These are phyloP conservation scores for Aeoliscus strigatus DNA, from an alignment of 2,797 vertebrate species.

Conservation along the genomic window DNA sequence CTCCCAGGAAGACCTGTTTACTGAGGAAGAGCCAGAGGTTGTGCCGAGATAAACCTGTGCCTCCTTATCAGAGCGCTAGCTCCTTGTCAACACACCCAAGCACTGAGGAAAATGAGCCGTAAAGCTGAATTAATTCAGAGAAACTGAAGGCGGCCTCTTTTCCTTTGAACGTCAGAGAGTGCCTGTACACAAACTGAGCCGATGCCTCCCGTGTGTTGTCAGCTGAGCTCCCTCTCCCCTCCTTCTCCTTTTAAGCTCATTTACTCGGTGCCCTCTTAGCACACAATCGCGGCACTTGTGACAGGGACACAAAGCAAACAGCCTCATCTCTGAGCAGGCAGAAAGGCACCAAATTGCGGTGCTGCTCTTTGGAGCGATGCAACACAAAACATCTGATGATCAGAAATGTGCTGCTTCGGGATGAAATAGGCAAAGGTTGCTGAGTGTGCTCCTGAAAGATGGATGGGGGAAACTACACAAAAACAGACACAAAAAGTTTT, in stretches of 20 bases:
- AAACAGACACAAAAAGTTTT: conserved; percentile 10
- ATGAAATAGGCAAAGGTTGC: conserved; percentile 10
- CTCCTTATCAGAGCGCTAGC: conserved; percentile 50
- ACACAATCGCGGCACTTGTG: conserved; percentile 37
- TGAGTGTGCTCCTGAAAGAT: neutral
- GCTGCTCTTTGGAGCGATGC: neutral
- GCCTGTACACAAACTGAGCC: conserved; percentile 55
- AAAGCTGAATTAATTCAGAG: conserved; percentile 74
- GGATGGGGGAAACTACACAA: conserved; percentile 9
- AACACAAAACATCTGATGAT: conserved; percentile 9
- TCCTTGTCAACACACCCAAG: conserved; percentile 60
- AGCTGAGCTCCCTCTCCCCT: conserved; percentile 44
- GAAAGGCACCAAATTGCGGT: conserved; percentile 7
- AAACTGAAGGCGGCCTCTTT: conserved; percentile 64
- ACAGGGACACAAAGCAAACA: conserved; percentile 41
- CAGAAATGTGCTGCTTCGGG: conserved; percentile 9
- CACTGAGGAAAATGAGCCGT: conserved; percentile 57
- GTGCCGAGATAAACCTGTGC: conserved; percentile 41
- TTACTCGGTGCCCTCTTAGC: conserved; percentile 47
- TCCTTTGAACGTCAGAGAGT: conserved; percentile 60
- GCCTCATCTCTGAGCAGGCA: conserved; percentile 16
- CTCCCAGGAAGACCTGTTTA: conserved; percentile 33
- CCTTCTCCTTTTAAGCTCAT: conserved; percentile 68
- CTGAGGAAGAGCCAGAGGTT: conserved; percentile 35
- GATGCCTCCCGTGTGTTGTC: conserved; percentile 51